Conservation (phyloP, 2,797 vertebrate genomes). For the Anisognathus igniventris region DNA sequence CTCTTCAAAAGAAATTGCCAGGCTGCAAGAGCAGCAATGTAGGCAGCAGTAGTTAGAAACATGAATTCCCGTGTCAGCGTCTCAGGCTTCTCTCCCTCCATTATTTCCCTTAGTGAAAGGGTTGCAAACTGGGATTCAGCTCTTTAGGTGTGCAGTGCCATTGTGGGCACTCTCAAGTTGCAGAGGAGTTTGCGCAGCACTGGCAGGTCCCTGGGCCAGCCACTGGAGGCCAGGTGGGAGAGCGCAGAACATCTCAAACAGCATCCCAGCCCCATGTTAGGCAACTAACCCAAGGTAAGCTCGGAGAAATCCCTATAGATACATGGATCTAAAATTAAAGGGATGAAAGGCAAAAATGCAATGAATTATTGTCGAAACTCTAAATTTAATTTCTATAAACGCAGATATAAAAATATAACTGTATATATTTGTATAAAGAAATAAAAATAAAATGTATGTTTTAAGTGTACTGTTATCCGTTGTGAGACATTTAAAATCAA, state of each 20-base stretch:
- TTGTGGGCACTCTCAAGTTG: neutral
- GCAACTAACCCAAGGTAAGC: neutral
- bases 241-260: neutral
- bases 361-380: neutral
- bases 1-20: neutral
- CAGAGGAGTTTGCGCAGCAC: neutral
- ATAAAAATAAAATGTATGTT: neutral
- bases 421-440: neutral
- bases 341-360: neutral
- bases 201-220: neutral
- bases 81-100: neutral
- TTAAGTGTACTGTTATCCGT: accelerated
- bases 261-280: too few relatives aligned
- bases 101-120: neutral
- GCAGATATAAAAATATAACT: neutral
- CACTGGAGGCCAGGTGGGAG: neutral
- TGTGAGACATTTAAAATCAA: neutral
- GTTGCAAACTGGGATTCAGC: neutral
- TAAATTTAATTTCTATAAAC: neutral
- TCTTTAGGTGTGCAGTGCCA: neutral
- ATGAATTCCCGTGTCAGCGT: neutral
- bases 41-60: neutral
- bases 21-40: neutral
- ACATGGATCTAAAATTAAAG: neutral
- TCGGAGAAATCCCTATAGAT: neutral